phyloP scores from a whole-genome alignment of 2,888 invertebrate species.

The Mimumesa dahlbomi region DNA sequence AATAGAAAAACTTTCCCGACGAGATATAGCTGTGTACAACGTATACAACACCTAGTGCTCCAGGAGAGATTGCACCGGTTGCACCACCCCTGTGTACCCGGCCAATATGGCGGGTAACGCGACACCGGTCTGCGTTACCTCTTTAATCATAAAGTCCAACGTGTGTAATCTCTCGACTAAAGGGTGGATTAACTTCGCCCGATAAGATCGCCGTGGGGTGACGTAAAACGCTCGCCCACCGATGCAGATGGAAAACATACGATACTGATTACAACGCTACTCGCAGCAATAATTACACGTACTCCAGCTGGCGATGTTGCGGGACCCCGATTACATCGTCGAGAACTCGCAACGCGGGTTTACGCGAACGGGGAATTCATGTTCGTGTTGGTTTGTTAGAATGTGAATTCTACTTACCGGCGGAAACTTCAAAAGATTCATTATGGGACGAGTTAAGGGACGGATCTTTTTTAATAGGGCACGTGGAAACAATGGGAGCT shows the following conservation, averaged over 20 bases:
- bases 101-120: conserved; percentile 63
- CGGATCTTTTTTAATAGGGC: too few relatives aligned
- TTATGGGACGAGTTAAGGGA: too few relatives aligned
- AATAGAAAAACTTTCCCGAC: conserved; percentile 44
- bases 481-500: too few relatives aligned
- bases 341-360: too few relatives aligned
- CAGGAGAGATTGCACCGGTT: conserved; percentile 9
- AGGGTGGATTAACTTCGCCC: conserved; percentile 35
- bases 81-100: conserved; percentile 10
- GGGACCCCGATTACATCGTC: too few relatives aligned
- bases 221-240: too few relatives aligned
- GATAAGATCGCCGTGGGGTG: conserved; percentile 49
- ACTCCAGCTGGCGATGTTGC: not conserved
- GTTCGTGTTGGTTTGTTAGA: too few relatives aligned
- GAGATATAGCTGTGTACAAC: conserved; percentile 17
- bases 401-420: too few relatives aligned
- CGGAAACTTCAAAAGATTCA: too few relatives aligned
- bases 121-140: conserved; percentile 53
- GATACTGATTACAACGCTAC: not conserved
- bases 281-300: not conserved
- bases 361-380: too few relatives aligned
- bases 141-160: conserved; percentile 50
- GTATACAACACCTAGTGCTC: too few relatives aligned
- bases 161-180: conserved; percentile 15
- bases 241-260: too few relatives aligned